A percentile compares a stretch with the other conserved stretches of the same genome.
Evolutionary conservation across 2,113 vertebrate species (phyloP).

Genomic region (Hemichromis elongatus): DNA sequence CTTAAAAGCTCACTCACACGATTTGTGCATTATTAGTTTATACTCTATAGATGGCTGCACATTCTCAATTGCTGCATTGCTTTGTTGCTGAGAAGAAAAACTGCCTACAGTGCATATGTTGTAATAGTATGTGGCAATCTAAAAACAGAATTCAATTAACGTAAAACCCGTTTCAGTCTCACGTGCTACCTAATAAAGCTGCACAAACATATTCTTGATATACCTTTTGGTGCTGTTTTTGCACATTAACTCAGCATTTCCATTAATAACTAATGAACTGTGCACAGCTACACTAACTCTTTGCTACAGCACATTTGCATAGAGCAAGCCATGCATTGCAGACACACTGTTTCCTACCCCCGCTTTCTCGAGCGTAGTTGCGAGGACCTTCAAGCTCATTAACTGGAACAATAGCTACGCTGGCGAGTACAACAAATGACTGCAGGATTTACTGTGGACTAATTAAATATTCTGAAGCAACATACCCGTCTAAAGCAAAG

Average conservation of each 20-base stretch:
- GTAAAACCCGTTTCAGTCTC: slow-evolving; percentile 1
- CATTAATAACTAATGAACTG: slow-evolving; percentile 36
- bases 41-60: slow-evolving; percentile 4
- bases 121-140: neutral
- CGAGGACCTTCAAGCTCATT: slow-evolving; percentile 35
- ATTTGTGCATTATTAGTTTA: slow-evolving; percentile 49
- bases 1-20: slow-evolving; percentile 39
- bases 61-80: slow-evolving; percentile 7
- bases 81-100: neutral
- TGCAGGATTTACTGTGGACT: slow-evolving; percentile 1
- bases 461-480: slow-evolving; percentile 22
- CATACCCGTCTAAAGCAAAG: neutral
- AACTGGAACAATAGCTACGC: slow-evolving; percentile 39
- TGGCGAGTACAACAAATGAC: slow-evolving; percentile 33
- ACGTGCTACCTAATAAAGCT: neutral
- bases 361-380: neutral
- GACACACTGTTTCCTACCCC: neutral
- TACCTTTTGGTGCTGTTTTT: slow-evolving; percentile 11
- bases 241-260: neutral
- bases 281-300: neutral
- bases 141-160: slow-evolving; percentile 3
- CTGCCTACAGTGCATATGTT: neutral
- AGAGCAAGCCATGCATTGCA: slow-evolving; percentile 26
- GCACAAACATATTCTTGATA: slow-evolving; percentile 9
- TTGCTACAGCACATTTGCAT: slow-evolving; percentile 39